These are phyloP conservation scores for Leucoraja erinaceus DNA, from an alignment of 2,113 vertebrate species.

Conservation along the genomic window DNA sequence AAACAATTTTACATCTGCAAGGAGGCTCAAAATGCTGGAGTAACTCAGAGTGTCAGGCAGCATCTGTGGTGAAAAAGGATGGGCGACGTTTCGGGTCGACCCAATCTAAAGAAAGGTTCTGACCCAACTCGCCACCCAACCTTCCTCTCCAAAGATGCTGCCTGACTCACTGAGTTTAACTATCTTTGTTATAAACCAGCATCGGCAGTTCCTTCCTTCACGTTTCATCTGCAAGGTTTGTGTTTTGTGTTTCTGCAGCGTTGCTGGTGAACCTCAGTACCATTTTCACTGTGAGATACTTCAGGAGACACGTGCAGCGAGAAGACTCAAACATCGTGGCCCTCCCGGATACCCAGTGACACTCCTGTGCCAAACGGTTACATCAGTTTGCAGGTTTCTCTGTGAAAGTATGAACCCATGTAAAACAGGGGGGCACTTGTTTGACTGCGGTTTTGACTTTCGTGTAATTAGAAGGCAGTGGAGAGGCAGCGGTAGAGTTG, in stretches of 20 bases:
- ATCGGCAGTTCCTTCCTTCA: no score
- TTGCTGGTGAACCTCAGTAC: slow-evolving; percentile 84
- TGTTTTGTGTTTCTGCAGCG: slow-evolving; percentile 57
- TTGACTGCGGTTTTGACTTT: slow-evolving; percentile 35
- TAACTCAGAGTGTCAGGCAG: no score
- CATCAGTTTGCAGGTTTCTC: background rate
- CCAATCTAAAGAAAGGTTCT: no score
- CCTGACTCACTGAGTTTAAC: no score
- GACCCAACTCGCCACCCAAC: no score
- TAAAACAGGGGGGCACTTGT: background rate
- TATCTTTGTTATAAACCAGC: no score
- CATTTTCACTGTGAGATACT: slow-evolving; percentile 82
- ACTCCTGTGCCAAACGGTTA: background rate
- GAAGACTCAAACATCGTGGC: background rate
- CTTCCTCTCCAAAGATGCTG: no score
- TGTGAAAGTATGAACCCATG: slow-evolving; percentile 1
- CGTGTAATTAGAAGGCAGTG: no score
- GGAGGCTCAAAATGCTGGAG: no score
- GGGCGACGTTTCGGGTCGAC: no score
- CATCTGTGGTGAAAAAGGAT: no score
- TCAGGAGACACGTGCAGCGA: slow-evolving; percentile 60
- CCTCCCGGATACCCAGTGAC: background rate
- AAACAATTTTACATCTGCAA: background rate
- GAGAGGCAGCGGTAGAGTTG: no score
- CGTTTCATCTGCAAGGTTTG: background rate